These are phyloP conservation scores for Steatornis caripensis DNA, from an alignment of 2,113 vertebrate species.

Conservation along the genomic window DNA sequence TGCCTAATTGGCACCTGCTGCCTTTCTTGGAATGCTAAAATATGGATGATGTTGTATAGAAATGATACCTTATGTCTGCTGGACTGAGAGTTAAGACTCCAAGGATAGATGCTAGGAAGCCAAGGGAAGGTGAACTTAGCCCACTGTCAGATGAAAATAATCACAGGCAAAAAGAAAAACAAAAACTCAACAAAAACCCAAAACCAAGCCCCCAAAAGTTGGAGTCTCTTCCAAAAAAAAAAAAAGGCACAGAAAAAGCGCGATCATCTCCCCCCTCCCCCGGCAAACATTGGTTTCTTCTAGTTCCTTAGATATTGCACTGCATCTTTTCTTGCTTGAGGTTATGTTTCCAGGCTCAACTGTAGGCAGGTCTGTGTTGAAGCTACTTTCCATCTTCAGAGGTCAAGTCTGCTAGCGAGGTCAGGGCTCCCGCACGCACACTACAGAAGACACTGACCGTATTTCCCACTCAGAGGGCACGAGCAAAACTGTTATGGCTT, in stretches of 20 bases:
- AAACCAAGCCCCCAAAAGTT: slow-evolving; percentile 47
- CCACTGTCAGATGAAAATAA: slow-evolving; percentile 61
- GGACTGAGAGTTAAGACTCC: slow-evolving; percentile 65
- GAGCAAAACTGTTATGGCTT: slow-evolving; percentile 84
- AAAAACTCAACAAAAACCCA: neutral
- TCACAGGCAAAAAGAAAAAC: slow-evolving; percentile 26
- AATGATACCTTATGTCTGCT: slow-evolving; percentile 65
- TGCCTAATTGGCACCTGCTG: slow-evolving; percentile 33
- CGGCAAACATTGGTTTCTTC: slow-evolving; percentile 67
- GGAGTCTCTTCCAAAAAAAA: slow-evolving; percentile 48
- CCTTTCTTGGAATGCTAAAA: slow-evolving; percentile 53
- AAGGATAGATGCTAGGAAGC: slow-evolving; percentile 49
- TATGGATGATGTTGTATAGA: slow-evolving; percentile 45
- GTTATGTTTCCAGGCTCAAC: slow-evolving; percentile 69
- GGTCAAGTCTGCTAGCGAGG: slow-evolving; percentile 75
- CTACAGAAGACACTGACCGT: slow-evolving; percentile 66
- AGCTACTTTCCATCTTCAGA: slow-evolving; percentile 71
- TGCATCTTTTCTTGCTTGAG: slow-evolving; percentile 73
- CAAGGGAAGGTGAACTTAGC: slow-evolving; percentile 59
- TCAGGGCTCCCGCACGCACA: slow-evolving; percentile 70
- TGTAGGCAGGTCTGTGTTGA: slow-evolving; percentile 67
- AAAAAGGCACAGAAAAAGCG: neutral
- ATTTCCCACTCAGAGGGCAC: slow-evolving; percentile 72
- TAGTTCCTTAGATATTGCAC: slow-evolving; percentile 67
- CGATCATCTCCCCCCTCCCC: slow-evolving; percentile 46